Evolutionary conservation across 2,888 invertebrate species (phyloP).

Genomic region (Sesia bembeciformis): DNA sequence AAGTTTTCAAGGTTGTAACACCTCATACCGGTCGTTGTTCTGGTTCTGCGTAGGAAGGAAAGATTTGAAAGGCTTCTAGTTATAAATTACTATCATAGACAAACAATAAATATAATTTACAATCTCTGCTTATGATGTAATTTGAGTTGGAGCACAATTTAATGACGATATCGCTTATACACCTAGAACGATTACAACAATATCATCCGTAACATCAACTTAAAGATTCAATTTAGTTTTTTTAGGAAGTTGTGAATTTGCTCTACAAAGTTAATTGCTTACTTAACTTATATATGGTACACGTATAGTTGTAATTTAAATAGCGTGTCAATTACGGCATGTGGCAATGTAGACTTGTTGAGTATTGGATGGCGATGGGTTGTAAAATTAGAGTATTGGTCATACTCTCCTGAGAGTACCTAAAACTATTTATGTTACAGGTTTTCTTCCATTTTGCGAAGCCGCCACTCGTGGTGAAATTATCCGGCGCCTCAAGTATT

Average conservation of each 20-base stretch:
- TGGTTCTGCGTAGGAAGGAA: slow-evolving; percentile 24
- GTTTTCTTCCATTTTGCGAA: slow-evolving; percentile 56
- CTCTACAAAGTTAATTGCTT: no score
- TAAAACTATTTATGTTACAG: slow-evolving; percentile 48
- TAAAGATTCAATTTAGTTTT: no score
- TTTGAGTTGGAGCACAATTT: slow-evolving; percentile 10
- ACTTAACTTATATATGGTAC: no score
- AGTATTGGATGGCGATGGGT: slow-evolving; percentile 13
- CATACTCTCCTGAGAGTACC: slow-evolving; percentile 39
- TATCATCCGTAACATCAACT: no score
- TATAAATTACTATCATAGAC: background rate
- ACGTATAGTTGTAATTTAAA: slow-evolving; percentile 19
- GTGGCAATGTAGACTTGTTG: background rate
- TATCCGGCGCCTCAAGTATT: slow-evolving; percentile 58
- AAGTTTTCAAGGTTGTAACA: slow-evolving; percentile 23
- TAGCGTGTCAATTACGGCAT: background rate
- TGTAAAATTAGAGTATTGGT: slow-evolving; percentile 65
- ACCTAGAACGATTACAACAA: no score
- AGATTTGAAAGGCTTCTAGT: slow-evolving; percentile 18
- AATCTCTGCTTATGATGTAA: slow-evolving; percentile 14
- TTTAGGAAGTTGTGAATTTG: no score
- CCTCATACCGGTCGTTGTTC: slow-evolving; percentile 28
- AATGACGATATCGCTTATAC: no score
- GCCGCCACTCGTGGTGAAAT: slow-evolving; percentile 45
- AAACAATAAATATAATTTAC: background rate